Conservation (phyloP, 2,113 vertebrate genomes). For the Pseudorhombus dupliciocellatus region DNA sequence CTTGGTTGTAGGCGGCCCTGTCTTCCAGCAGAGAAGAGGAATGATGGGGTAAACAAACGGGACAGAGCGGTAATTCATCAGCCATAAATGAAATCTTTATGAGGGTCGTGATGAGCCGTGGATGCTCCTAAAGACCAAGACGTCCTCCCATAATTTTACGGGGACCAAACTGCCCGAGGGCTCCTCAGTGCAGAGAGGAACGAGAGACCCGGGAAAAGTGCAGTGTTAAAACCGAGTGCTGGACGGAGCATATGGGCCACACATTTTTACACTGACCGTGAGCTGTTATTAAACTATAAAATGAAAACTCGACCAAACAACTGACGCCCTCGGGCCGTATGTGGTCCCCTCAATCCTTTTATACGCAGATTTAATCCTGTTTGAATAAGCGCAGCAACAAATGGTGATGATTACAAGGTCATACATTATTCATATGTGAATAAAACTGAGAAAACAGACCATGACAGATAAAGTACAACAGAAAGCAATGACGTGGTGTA, state of each 20-base stretch:
- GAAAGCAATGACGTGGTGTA: slow-evolving; percentile 24
- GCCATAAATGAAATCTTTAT: slow-evolving; percentile 73
- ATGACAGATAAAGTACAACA: slow-evolving; percentile 41
- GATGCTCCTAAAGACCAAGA: slow-evolving; percentile 33
- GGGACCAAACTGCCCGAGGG: slow-evolving; percentile 44
- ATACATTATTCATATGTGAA: slow-evolving; percentile 37
- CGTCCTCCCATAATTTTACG: slow-evolving; percentile 44
- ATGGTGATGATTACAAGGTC: not conserved
- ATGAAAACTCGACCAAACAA: slow-evolving; percentile 21
- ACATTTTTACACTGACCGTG: slow-evolving; percentile 28
- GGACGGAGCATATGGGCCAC: slow-evolving; percentile 39
- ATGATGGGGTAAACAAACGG: slow-evolving; percentile 42
- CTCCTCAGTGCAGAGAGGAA: slow-evolving; percentile 19
- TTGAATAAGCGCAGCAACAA: slow-evolving; percentile 16
- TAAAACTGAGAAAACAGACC: slow-evolving; percentile 24
- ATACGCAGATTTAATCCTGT: slow-evolving; percentile 20
- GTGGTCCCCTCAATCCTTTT: not conserved
- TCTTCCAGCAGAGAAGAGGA: slow-evolving; percentile 35
- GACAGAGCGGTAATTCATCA: slow-evolving; percentile 67
- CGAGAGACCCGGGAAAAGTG: not conserved
- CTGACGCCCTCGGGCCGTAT: not conserved
- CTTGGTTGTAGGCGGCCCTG: slow-evolving; percentile 30
- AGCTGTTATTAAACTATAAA: slow-evolving; percentile 27
- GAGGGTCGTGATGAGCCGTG: slow-evolving; percentile 24
- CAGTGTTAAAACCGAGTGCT: not conserved